Evolutionary conservation across 2,888 invertebrate genomes (phyloP), one percentile per base, ranked within the genome.

Genomic region (Cosmopolites sordidus): DNA sequence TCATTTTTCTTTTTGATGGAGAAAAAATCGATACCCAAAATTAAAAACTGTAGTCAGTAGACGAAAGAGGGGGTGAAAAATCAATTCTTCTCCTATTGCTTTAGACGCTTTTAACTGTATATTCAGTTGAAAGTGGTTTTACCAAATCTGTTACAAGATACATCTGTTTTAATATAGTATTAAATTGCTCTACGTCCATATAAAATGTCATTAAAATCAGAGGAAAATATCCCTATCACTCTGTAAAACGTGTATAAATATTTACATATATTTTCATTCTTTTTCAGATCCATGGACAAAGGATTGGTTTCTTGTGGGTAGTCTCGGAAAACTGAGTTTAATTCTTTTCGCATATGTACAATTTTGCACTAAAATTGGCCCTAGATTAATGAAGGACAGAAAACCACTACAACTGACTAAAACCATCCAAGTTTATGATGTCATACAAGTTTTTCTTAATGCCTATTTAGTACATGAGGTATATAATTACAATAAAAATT

Each of bases 301-400:
- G 54, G 69, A 72, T 46, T 82, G 79, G 73, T 73, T 73, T 43
- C 63, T 83, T 41, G 78, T 80, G 56, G 72, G 75, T 1, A 71
- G 63, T 73, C 79, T 59, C 48, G 77, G 62, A 75, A 79, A 49
- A 66, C 76, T 60, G 11, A 73, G 65, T n/a, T 29, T 71, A 1
- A 76, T 82, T 47, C 64, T 79, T 68, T 73, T 74, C 49, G 43
- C 75, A 14, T 83, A 83, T 67, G 74, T 80, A 55, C 76, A 78
- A 43, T 78, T 81, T 59, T 78, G 82, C 11, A 75, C 76, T 6
- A 71, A 77, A 39, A 75, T 80, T 71, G 86, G 87, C 0, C 87
- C 86, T 0, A 75, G 76, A 17, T 73, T 81, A 44, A 87, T 87
- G 87, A 77, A 77, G 54, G 76, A 83, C 60, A 73, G 83, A 4